These are phyloP conservation scores for Pheucticus melanocephalus DNA, from an alignment of 2,113 vertebrate species.

Conservation along the genomic window DNA sequence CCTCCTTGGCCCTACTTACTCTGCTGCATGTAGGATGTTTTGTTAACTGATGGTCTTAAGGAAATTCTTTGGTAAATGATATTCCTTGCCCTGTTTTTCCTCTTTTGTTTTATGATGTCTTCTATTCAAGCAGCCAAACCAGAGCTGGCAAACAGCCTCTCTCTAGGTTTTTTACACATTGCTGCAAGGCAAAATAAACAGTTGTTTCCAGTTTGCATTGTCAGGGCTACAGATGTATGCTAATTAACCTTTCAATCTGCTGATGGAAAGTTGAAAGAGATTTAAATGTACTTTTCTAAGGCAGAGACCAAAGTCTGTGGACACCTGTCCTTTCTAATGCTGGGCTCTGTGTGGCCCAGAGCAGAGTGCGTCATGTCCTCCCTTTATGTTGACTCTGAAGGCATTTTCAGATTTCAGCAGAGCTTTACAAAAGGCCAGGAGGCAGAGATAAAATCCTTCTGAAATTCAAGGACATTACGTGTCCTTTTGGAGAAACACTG, in stretches of 20 bases:
- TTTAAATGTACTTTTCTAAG: slow-evolving; percentile 2
- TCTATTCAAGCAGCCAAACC: slow-evolving; percentile 25
- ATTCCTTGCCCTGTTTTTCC: neutral
- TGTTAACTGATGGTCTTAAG: neutral
- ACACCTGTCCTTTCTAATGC: neutral
- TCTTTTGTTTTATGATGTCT: neutral
- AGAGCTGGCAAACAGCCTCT: slow-evolving; percentile 32
- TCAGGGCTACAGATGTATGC: slow-evolving; percentile 2
- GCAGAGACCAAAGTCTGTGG: neutral
- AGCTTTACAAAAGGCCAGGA: slow-evolving; percentile 8
- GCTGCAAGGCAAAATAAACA: slow-evolving; percentile 62
- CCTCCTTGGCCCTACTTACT: neutral
- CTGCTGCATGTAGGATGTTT: neutral
- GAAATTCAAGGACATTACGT: slow-evolving; percentile 7
- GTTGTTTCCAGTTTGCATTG: slow-evolving; percentile 49
- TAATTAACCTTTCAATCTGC: slow-evolving; percentile 23
- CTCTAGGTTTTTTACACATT: slow-evolving; percentile 25
- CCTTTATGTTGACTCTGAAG: slow-evolving; percentile 2
- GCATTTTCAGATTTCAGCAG: slow-evolving; percentile 15
- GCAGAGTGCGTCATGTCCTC: neutral
- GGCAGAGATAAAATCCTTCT: neutral
- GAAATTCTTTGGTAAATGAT: neutral
- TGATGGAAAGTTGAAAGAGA: slow-evolving; percentile 9
- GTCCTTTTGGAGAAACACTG: neutral
- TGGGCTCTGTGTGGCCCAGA: neutral